These are phyloP conservation scores for Nibea coibor DNA, from an alignment of 2,113 vertebrate genomes.

Conservation along the genomic window DNA sequence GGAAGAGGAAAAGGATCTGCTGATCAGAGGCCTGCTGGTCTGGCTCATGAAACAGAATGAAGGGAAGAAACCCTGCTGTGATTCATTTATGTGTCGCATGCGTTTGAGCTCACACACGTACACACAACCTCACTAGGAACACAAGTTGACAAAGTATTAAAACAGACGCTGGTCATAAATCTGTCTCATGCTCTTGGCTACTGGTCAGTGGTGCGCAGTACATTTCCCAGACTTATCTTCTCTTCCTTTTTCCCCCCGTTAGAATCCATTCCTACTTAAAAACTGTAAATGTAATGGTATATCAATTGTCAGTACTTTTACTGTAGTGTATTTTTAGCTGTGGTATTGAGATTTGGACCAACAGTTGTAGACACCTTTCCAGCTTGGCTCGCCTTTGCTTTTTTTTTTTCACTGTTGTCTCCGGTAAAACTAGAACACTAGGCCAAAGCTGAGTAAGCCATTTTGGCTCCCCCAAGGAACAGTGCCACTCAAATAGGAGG, in stretches of 20 bases:
- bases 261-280: constrained; percentile 13
- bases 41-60: constrained; percentile 25
- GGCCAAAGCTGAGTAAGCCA: constrained; percentile 50
- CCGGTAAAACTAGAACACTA: constrained; percentile 29
- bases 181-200: constrained; percentile 39
- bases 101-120: constrained; percentile 16
- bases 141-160: constrained; percentile 54
- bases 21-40: constrained; percentile 33
- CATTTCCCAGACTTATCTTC: constrained; percentile 46
- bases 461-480: neutral
- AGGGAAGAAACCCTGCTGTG: constrained; percentile 62
- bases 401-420: constrained; percentile 28
- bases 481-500: neutral
- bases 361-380: constrained; percentile 16
- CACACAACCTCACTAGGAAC: constrained; percentile 38
- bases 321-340: constrained; percentile 37
- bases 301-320: constrained; percentile 21
- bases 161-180: constrained; percentile 68
- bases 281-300: constrained; percentile 6
- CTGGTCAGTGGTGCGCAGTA: constrained; percentile 31
- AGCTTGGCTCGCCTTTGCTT: constrained; percentile 2
- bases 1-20: constrained; percentile 66
- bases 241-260: neutral
- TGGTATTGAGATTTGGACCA: neutral
- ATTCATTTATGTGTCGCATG: constrained; percentile 34